Conservation (phyloP, 2,888 invertebrate genomes). For the Drosophila gaucha region DNA sequence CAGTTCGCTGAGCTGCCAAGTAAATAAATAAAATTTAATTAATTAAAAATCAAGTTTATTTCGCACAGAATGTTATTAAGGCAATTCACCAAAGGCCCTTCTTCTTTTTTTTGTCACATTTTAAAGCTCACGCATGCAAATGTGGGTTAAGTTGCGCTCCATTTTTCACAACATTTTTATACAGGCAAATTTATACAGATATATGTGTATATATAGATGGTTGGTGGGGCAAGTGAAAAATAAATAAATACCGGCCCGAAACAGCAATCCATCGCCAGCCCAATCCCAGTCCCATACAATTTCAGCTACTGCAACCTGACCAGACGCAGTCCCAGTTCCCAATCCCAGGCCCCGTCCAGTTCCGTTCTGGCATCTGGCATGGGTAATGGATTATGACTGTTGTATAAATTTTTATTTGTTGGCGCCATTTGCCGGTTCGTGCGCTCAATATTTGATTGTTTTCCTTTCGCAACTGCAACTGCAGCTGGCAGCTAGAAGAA, state of each 20-base stretch:
- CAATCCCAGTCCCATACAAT: conserved; percentile 6
- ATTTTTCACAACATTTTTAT: conserved; percentile 43
- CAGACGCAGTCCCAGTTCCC: too few relatives aligned
- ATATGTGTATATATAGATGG: conserved; percentile 13
- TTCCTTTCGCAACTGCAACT: conserved; percentile 42
- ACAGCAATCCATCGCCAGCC: conserved; percentile 13
- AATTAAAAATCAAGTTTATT: conserved; percentile 70
- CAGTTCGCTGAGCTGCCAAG: conserved; percentile 91
- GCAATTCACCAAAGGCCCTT: conserved; percentile 36
- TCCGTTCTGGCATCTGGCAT: conserved; percentile 42
- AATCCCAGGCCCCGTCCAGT: conserved; percentile 7
- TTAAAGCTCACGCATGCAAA: conserved; percentile 47
- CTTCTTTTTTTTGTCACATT: conserved; percentile 37
- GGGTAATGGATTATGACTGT: conserved; percentile 74
- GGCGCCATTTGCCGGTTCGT: conserved; percentile 36
- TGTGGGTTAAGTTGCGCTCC: conserved; percentile 56
- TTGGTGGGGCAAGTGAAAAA: conserved; percentile 46
- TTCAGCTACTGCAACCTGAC: conserved; percentile 13
- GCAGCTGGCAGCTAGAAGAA: conserved; percentile 36
- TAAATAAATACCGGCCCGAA: conserved; percentile 48
- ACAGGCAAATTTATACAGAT: conserved; percentile 1
- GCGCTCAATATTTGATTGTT: conserved; percentile 67
- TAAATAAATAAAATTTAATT: conserved; percentile 71
- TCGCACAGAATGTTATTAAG: conserved; percentile 36
- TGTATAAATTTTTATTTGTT: conserved; percentile 59